A percentile compares a stretch with the other conserved stretches of the same genome.
Conservation (phyloP, 2,888 invertebrate species). For the Drosophila kambysellisi region DNA sequence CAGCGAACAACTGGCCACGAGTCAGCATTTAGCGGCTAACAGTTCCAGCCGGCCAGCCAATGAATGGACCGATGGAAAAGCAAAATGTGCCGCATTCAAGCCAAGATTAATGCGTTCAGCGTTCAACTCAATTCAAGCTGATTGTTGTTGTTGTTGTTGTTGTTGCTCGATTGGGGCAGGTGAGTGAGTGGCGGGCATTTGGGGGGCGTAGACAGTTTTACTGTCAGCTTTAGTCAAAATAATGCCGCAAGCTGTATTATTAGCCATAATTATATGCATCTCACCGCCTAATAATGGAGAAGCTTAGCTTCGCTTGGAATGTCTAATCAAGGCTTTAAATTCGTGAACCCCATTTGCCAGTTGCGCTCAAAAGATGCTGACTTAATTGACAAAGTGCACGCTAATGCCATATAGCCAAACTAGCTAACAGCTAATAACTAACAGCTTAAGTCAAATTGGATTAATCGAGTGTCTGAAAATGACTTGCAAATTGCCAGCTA, state of each 20-base stretch:
- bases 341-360: conserved; percentile 7
- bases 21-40: conserved; percentile 34
- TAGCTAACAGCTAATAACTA: conserved; percentile 23
- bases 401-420: conserved; percentile 17
- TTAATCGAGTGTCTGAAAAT: conserved; percentile 64
- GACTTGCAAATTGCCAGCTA: conserved; percentile 67
- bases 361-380: conserved; percentile 32
- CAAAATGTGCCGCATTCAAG: conserved; percentile 53
- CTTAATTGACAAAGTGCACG: conserved; percentile 36
- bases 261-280: conserved; percentile 79
- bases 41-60: conserved; percentile 30
- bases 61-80: conserved; percentile 62
- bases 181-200: conserved; percentile 33
- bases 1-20: conserved; percentile 43
- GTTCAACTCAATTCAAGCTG: conserved; percentile 40
- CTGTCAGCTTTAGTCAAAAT: conserved; percentile 76
- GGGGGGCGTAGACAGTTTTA: conserved; percentile 72
- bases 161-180: conserved; percentile 24
- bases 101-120: conserved; percentile 78
- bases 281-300: conserved; percentile 62
- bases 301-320: conserved; percentile 48
- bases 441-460: conserved; percentile 63
- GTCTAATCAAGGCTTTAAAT: conserved; percentile 57
- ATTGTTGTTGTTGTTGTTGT: conserved; percentile 17
- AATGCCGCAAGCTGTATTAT: conserved; percentile 74